These are phyloP conservation scores for Athripsodes cinereus DNA, from an alignment of 2,888 invertebrate genomes.

Conservation along the genomic window DNA sequence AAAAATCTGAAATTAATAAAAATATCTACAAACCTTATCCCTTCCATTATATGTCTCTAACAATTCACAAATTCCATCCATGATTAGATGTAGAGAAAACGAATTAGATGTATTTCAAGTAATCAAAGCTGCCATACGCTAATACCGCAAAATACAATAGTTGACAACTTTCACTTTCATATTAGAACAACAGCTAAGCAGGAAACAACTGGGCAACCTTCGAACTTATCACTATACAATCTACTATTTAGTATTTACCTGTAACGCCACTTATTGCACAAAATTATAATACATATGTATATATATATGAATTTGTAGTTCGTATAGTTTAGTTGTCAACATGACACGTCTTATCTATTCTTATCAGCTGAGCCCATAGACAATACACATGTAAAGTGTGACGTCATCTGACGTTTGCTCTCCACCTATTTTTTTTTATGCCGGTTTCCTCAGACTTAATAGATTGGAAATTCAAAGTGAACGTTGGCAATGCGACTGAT, in stretches of 20 bases:
- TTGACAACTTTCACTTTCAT: neutral
- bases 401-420: no score
- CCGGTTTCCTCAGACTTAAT: no score
- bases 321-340: neutral
- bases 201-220: neutral
- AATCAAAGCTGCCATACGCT: neutral
- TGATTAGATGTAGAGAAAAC: constrained; percentile 5
- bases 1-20: neutral
- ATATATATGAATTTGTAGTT: neutral
- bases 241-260: no score
- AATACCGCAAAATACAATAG: neutral
- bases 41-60: constrained; percentile 79
- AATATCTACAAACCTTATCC: constrained; percentile 65
- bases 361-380: neutral
- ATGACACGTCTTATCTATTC: constrained; percentile 1
- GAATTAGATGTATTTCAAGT: neutral
- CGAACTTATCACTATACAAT: neutral
- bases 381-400: no score
- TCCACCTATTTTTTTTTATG: no score
- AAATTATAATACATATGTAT: no score
- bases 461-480: no score
- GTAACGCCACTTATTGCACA: no score
- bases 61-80: constrained; percentile 60
- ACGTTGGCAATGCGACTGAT: no score
- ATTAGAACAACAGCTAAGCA: neutral